phyloP scores from a whole-genome alignment of 1,140 invertebrate species.

The Bemisia tabaci region DNA sequence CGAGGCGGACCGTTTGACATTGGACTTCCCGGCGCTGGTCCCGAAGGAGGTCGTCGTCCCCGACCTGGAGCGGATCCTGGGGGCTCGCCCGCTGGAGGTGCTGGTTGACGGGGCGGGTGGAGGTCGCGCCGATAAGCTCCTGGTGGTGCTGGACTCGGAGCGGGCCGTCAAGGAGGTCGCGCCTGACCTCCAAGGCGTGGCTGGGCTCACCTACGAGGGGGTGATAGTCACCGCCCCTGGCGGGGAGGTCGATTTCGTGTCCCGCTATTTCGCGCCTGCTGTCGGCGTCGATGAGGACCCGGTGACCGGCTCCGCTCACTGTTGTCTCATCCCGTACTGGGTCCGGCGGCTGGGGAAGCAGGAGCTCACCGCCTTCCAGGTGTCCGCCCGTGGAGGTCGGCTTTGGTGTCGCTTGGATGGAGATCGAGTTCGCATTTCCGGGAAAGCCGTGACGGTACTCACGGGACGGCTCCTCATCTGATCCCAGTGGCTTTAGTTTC shows the following conservation, averaged over 20 bases:
- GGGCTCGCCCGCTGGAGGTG: no score
- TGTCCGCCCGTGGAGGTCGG: background rate
- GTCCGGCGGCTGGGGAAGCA: background rate
- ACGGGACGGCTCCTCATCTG: no score
- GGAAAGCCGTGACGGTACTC: background rate
- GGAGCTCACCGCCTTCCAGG: background rate
- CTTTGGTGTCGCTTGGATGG: background rate
- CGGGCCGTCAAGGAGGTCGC: background rate
- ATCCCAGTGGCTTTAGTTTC: no score
- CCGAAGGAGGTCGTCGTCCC: no score
- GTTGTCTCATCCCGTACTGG: background rate
- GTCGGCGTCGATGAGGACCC: background rate
- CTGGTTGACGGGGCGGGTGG: background rate
- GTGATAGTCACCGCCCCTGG: background rate
- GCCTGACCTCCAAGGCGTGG: background rate
- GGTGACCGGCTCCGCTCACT: background rate
- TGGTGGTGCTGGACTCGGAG: background rate
- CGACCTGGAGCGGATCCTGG: no score
- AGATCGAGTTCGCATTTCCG: background rate
- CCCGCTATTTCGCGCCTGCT: background rate
- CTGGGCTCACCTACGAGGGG: background rate
- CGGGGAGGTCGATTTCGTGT: background rate
- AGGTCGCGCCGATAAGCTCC: background rate
- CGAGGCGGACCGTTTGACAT: background rate
- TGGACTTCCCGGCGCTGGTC: background rate